Conservation (phyloP, 2,888 invertebrate species). For the Drosophila atroscutellata region DNA sequence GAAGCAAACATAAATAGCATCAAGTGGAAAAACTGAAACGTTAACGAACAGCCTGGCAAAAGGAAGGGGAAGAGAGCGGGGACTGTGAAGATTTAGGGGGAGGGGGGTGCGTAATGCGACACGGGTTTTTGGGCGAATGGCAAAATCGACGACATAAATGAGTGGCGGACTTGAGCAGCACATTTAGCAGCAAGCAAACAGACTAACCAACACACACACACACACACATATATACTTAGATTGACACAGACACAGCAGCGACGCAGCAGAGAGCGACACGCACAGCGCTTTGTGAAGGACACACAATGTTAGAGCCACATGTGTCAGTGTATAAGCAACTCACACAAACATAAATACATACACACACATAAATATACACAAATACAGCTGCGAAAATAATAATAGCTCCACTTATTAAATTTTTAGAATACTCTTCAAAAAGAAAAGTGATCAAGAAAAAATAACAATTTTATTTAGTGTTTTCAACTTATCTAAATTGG, state of each 20-base stretch:
- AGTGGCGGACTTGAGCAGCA: constrained; percentile 74
- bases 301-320: constrained; percentile 77
- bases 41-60: constrained; percentile 68
- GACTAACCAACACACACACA: constrained; percentile 47
- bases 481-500: not conserved
- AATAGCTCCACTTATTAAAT: not conserved
- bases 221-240: constrained; percentile 44
- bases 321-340: constrained; percentile 42
- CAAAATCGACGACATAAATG: constrained; percentile 76
- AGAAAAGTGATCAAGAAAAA: not conserved
- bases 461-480: not conserved
- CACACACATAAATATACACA: not conserved
- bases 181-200: constrained; percentile 79
- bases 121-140: constrained; percentile 29
- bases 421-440: not conserved
- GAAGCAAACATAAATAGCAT: constrained; percentile 82
- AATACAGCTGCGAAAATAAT: not conserved
- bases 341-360: not conserved
- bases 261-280: constrained; percentile 33
- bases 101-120: constrained; percentile 28
- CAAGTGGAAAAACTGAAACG: constrained; percentile 78
- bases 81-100: not conserved
- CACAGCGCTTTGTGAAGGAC: constrained; percentile 74
- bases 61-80: constrained; percentile 3
- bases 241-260: constrained; percentile 16